Evolutionary conservation across 2,797 vertebrate genomes (phyloP), one percentile per base, ranked within the genome.

Genomic region (Hozukius guyotensis): DNA sequence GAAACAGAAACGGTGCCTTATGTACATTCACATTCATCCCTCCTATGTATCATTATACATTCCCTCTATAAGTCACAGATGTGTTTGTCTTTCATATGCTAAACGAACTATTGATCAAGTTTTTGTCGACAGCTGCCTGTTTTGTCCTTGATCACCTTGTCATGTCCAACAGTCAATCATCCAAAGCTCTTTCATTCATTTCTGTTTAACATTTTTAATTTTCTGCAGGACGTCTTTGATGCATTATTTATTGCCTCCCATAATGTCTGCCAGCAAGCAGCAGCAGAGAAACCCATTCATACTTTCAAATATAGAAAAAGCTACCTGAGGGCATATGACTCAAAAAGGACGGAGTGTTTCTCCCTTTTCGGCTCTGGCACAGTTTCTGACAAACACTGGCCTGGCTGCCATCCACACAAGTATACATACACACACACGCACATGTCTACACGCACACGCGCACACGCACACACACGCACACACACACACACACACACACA

Each of bases 311-410:
- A 46, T 22, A 56, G 24, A 65, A 72, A 83, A 81, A 60, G 10
- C 20, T 32, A 74, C 84, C 68, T 71, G 77, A 81, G 57, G 72
- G 61, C 55, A 81, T 31, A 34, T 76, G 70, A 71, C 24, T 70
- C 1, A 56, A 32, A 80, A 65, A 73, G n/a, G 25, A 52, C 38
- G 13, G 32, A 65, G 22, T 36, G 61, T 69, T 85, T 78, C 34
- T 79, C 27, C 20, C 2, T 81, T 72, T 78, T 79, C 52, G 72
- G 82, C 42, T 78, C 61, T 80, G 86, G 78, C 32, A 60, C 31
- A 59, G 52, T 60, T 72, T 82, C 70, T 68, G 46, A 84, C 62
- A 65, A 72, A 73, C 36, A 81, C 65, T 46, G 11, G 16, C 22
- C 72, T 65, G 14, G 32, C 61, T 63, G 34, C 16, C 29, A 60